Evolutionary conservation across 1,140 invertebrate genomes (phyloP).

Genomic region (Megalopta genalis): DNA sequence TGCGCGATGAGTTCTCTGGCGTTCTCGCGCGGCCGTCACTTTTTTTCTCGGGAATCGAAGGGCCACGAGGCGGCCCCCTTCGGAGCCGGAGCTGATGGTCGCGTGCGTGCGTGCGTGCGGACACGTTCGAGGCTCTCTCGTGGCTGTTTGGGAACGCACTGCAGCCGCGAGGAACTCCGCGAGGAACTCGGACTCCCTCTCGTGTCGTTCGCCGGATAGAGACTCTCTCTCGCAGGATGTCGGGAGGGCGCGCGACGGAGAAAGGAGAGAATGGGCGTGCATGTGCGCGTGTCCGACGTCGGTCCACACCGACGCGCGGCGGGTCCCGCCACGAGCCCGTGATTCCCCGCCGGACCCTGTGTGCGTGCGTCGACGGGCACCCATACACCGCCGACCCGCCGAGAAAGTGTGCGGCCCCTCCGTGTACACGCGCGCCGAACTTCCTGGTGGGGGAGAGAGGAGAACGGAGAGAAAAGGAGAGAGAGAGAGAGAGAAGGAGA

Average conservation of each 20-base stretch:
- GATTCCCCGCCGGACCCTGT: not conserved
- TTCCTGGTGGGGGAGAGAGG: no score
- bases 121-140: constrained; percentile 61
- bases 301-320: no score
- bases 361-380: not conserved
- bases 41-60: no score
- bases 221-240: constrained; percentile 60
- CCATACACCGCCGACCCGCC: no score
- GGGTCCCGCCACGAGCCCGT: not conserved
- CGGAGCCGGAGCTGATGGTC: no score
- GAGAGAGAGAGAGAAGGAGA: constrained; percentile 43
- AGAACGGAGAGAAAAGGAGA: constrained; percentile 13
- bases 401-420: not conserved
- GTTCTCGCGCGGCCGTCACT: no score
- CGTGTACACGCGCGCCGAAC: not conserved
- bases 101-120: constrained; percentile 44
- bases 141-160: constrained; percentile 65
- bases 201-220: constrained; percentile 60
- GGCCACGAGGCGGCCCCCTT: no score
- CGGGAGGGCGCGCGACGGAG: constrained; percentile 29
- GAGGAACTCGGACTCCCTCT: constrained; percentile 64
- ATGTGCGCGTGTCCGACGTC: not conserved
- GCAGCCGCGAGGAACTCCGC: constrained; percentile 63
- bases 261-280: not conserved
- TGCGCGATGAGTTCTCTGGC: no score